These are phyloP conservation scores for Laticauda colubrina DNA, from an alignment of 2,113 vertebrate species.

Conservation along the genomic window DNA sequence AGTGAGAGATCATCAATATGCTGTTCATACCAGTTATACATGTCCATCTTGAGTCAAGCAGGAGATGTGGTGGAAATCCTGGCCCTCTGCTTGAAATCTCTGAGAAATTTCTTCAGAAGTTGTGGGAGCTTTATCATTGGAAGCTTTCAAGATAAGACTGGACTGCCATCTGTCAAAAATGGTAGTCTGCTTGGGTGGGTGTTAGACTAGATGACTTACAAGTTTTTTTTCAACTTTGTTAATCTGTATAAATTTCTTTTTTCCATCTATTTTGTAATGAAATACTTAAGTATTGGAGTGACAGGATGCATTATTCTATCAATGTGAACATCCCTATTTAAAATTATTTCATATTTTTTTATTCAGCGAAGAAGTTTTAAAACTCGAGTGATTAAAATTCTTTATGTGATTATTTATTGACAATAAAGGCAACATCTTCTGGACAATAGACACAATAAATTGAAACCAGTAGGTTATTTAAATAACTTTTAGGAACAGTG, in stretches of 20 bases:
- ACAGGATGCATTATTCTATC: constrained; percentile 46
- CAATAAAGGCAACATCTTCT: not conserved
- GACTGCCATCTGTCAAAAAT: too few species aligned
- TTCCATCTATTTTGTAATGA: constrained; percentile 53
- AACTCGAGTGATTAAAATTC: constrained; percentile 35
- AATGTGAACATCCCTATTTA: not conserved
- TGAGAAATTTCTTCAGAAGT: constrained; percentile 42
- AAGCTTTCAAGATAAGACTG: too few species aligned
- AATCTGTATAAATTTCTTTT: not conserved
- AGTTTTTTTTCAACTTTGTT: too few species aligned
- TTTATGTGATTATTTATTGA: constrained; percentile 7
- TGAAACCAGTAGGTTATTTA: not conserved
- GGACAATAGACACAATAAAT: not conserved
- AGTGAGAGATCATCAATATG: not conserved
- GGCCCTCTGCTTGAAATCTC: not conserved
- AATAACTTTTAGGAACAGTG: not conserved
- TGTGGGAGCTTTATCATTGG: too few species aligned
- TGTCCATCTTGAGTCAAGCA: not conserved
- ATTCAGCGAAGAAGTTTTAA: constrained; percentile 40
- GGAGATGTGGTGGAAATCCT: not conserved
- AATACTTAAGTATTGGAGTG: constrained; percentile 21
- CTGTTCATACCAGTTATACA: not conserved
- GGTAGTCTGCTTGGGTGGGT: too few species aligned
- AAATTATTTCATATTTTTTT: constrained; percentile 41
- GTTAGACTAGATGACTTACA: too few species aligned